Base-by-base conservation (phyloP, 2,888 invertebrate genomes). In the Archips xylosteana region DNA sequence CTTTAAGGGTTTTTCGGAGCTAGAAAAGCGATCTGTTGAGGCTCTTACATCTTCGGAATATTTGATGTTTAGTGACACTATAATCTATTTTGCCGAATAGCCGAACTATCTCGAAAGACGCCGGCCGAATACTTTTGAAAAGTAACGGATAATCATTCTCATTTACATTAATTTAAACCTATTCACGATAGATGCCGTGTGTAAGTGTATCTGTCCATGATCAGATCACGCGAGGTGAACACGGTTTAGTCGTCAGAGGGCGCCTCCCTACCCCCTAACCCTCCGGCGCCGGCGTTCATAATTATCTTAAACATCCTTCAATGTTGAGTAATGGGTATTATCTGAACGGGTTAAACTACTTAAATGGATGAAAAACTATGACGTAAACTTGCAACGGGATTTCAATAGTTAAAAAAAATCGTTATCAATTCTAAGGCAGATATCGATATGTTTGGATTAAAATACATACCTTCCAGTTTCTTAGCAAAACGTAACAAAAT, bases 211-310 rank as follows among this genome's bases (percentile, higher is more conserved):
- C 8, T 10, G 23, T 62, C 13, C 12, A 5, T n/a, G 49, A 62
- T 67, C 51, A 67, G 71, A 66, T 62, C 71, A 62, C 71, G 71
- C 61, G 51, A 51, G 59, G 59, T 4, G 54, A 57, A 63, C 54
- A 32, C n/a, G 65, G 64, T 34, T 39, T 36, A 65, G 64, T 65
- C 71, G 49, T 65, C 60, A 60, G 36, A 13, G 36, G 60, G 6
- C n/a, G n/a, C n/a, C n/a, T n/a, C n/a, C n/a, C n/a, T n/a, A n/a
- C n/a, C n/a, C n/a, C n/a, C n/a, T 23, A 5, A 34, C 8, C 60
- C 66, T 6, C 15, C 12, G 62, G 62, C 68, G 63, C 72, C 67
- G 67, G 60, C 71, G 23, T 23, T 47, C 15, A 67, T 60, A 60
- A 32, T 42, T 42, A 34, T 15, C 23, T 36, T 54, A 51, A 69